Percentiles rank a stretch among this genome's conserved stretches.
These are phyloP conservation scores for Ifrita kowaldi DNA, from an alignment of 2,113 vertebrate species.

Conservation along the genomic window DNA sequence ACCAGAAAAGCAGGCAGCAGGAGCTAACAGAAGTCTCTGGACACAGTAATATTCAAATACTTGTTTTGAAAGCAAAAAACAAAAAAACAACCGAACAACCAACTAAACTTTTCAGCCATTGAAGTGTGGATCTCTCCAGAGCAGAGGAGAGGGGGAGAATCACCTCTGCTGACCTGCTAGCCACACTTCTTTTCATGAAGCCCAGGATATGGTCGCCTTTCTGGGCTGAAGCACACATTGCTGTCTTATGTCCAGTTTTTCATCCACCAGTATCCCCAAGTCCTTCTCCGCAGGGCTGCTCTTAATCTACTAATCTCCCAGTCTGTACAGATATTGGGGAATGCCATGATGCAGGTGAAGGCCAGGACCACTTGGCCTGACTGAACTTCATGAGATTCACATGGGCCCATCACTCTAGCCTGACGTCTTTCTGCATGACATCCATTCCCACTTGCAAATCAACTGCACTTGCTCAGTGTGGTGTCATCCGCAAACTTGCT, in stretches of 20 bases:
- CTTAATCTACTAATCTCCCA: background rate
- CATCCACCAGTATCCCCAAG: background rate
- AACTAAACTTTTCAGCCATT: background rate
- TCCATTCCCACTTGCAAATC: background rate
- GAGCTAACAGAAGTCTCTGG: background rate
- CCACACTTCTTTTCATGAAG: background rate
- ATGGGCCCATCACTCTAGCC: background rate
- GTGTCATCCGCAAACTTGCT: background rate
- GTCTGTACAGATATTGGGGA: background rate
- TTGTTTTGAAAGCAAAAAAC: background rate
- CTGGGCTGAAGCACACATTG: background rate
- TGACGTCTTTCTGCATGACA: background rate
- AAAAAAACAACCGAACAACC: background rate
- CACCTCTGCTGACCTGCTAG: background rate
- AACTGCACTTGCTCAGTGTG: fast-evolving
- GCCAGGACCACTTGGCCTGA: background rate
- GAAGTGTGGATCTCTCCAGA: background rate
- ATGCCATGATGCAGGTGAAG: background rate
- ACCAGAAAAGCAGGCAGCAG: background rate
- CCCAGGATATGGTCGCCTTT: background rate
- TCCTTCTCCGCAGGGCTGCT: background rate
- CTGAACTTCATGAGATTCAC: background rate
- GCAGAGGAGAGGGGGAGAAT: fast-evolving
- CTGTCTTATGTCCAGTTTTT: background rate
- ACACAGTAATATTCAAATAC: fast-evolving